phyloP scores from a whole-genome alignment of 2,888 invertebrate genomes.

The Biston betularia region DNA sequence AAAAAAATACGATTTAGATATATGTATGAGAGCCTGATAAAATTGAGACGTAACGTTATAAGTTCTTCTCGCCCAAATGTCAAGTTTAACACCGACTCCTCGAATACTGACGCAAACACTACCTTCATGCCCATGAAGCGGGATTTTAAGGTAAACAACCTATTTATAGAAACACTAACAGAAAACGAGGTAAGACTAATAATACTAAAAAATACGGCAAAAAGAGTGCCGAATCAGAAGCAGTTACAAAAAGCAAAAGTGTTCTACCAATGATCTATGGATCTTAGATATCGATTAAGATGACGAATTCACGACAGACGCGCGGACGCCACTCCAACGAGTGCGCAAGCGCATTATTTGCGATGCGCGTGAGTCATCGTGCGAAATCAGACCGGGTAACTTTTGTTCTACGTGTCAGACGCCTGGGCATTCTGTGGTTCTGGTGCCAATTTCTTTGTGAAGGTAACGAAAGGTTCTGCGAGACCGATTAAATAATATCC shows the following conservation, averaged over 20 bases:
- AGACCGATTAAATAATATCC: background rate
- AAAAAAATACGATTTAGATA: too few relatives aligned
- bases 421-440: slow-evolving; percentile 31
- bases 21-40: too few relatives aligned
- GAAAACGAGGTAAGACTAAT: slow-evolving; percentile 4
- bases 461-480: background rate
- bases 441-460: slow-evolving; percentile 8
- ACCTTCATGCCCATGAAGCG: background rate
- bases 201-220: background rate
- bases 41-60: background rate
- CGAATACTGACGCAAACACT: background rate
- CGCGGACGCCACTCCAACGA: slow-evolving; percentile 30
- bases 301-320: slow-evolving; percentile 31
- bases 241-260: slow-evolving; percentile 23
- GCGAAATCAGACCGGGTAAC: slow-evolving; percentile 15
- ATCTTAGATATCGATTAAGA: background rate
- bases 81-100: background rate
- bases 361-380: slow-evolving; percentile 42
- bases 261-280: slow-evolving; percentile 11
- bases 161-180: background rate
- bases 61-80: background rate
- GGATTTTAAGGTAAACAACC: background rate
- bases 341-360: slow-evolving; percentile 35
- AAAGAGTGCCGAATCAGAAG: slow-evolving; percentile 1
- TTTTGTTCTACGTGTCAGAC: slow-evolving; percentile 32